These are phyloP conservation scores for Griposia aprilina DNA, from an alignment of 2,888 invertebrate species.

Conservation along the genomic window DNA sequence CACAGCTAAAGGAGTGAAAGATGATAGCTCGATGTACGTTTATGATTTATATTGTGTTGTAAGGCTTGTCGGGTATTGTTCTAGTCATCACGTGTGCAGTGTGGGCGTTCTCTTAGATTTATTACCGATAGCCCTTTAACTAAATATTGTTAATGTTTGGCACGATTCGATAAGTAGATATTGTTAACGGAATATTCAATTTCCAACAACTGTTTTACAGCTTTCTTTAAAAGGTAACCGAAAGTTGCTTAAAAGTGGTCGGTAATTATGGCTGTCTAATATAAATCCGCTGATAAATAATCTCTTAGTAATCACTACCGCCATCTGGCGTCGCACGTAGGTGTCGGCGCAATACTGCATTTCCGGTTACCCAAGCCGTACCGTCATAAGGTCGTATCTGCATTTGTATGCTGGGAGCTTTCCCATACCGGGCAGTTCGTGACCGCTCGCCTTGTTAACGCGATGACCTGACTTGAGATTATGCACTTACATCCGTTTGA, in stretches of 20 bases:
- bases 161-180: constrained; percentile 69
- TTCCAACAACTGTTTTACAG: constrained; percentile 42
- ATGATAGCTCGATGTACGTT: constrained; percentile 82
- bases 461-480: constrained; percentile 88
- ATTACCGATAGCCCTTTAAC: constrained; percentile 81
- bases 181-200: constrained; percentile 49
- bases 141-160: constrained; percentile 74
- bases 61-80: constrained; percentile 86
- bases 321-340: constrained; percentile 69
- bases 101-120: constrained; percentile 87
- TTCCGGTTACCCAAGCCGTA: constrained; percentile 70
- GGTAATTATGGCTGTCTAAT: constrained; percentile 52
- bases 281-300: constrained; percentile 46
- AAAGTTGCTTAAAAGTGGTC: constrained; percentile 26
- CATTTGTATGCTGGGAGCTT: constrained; percentile 89
- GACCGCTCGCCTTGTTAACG: constrained; percentile 89
- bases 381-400: constrained; percentile 82
- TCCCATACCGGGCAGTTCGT: constrained; percentile 89
- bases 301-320: constrained; percentile 61
- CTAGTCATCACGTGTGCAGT: constrained; percentile 74
- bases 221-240: constrained; percentile 16
- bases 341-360: constrained; percentile 73
- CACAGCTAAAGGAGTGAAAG: constrained; percentile 85
- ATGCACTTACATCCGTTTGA: constrained; percentile 89
- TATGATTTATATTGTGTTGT: constrained; percentile 88